Conservation (phyloP, 2,888 invertebrate genomes). For the Heliconius ismenius region DNA sequence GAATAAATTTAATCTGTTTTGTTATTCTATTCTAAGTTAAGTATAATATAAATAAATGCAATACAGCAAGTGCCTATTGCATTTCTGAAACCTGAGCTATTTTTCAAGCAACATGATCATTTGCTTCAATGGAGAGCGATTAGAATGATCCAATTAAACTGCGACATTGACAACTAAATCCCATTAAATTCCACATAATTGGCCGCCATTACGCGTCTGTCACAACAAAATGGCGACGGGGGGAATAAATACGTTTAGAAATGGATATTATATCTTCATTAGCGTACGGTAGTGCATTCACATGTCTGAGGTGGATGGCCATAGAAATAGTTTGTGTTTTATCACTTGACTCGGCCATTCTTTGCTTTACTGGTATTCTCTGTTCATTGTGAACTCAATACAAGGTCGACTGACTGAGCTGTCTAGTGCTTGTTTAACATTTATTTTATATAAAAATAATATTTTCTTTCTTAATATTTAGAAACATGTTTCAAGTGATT, state of each 20-base stretch:
- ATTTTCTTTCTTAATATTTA: not conserved
- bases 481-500: not conserved
- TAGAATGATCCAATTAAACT: constrained; percentile 77
- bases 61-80: not conserved
- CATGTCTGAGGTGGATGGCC: constrained; percentile 68
- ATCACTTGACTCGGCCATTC: constrained; percentile 58
- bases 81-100: constrained; percentile 2
- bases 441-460: not conserved
- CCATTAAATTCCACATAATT: constrained; percentile 75
- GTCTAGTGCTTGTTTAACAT: constrained; percentile 12
- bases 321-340: constrained; percentile 79
- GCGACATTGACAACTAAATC: constrained; percentile 79
- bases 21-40: constrained; percentile 1
- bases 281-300: constrained; percentile 76
- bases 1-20: not conserved
- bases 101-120: constrained; percentile 30
- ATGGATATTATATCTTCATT: constrained; percentile 82
- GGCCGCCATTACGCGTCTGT: constrained; percentile 76
- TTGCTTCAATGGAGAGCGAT: constrained; percentile 59
- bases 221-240: constrained; percentile 70
- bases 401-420: constrained; percentile 25
- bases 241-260: constrained; percentile 74
- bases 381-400: constrained; percentile 43
- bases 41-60: not conserved
- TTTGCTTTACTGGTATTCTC: constrained; percentile 63